These are phyloP conservation scores for Oryzias melastigma DNA, from an alignment of 2,113 vertebrate genomes.

Conservation along the genomic window DNA sequence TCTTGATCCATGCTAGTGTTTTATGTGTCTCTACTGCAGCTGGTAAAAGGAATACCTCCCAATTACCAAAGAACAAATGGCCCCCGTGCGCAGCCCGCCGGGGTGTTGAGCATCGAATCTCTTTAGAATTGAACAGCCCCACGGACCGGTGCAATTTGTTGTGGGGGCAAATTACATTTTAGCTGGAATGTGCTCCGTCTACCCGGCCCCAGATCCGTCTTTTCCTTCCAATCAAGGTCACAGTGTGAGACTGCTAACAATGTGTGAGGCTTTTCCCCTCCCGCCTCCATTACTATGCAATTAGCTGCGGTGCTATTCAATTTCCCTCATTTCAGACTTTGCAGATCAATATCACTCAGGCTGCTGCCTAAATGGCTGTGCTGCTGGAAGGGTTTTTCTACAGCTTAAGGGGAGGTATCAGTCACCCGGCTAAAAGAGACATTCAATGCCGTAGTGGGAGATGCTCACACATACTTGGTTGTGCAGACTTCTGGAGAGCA, in stretches of 20 bases:
- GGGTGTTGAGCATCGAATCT: constrained; percentile 9
- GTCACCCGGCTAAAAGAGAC: constrained; percentile 53
- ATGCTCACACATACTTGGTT: constrained; percentile 25
- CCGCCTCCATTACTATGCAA: constrained; percentile 61
- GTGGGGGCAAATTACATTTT: constrained; percentile 7
- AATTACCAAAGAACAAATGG: constrained; percentile 33
- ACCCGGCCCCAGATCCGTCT: constrained; percentile 21
- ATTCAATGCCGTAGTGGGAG: constrained; percentile 13
- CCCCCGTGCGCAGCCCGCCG: constrained; percentile 12
- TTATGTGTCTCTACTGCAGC: constrained; percentile 17
- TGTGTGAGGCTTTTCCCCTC: constrained; percentile 37
- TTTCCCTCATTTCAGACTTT: constrained; percentile 58
- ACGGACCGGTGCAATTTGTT: constrained; percentile 14
- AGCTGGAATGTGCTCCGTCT: constrained; percentile 6
- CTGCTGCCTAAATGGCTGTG: constrained; percentile 45
- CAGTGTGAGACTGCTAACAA: constrained; percentile 38
- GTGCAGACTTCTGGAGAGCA: constrained; percentile 7
- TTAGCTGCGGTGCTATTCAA: constrained; percentile 58
- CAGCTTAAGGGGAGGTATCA: constrained; percentile 53
- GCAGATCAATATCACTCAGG: constrained; percentile 60
- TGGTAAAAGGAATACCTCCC: constrained; percentile 20
- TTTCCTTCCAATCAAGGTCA: constrained; percentile 43
- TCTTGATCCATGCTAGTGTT: constrained; percentile 30
- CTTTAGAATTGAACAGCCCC: constrained; percentile 12
- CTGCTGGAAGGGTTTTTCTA: constrained; percentile 35